Evolutionary conservation across 1,140 invertebrate species (phyloP), one percentile per base, ranked within the genome.

Genomic region (Liolophura sinensis): DNA sequence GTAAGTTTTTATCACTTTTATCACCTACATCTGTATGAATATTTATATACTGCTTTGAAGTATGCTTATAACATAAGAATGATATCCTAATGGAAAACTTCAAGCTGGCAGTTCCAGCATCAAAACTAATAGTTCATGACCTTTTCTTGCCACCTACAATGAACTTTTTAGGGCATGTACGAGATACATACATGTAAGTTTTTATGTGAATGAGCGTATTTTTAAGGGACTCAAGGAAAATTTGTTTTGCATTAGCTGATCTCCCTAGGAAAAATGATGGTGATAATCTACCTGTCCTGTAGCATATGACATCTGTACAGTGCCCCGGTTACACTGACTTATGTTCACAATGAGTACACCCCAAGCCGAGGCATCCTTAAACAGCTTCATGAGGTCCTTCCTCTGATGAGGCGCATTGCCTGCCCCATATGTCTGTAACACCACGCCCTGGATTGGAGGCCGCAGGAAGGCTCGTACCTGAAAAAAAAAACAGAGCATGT

Each of bases 271-370:
- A 50, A 31, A 18, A 47, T 62, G 31, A 40, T 40, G 31, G 9
- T 9, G 9, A 3, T 5, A 9, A 40, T 9, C 55, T 82, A 92
- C 91, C 84, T 88, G 86, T 67, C 93, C 95, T 51, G 94, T 91
- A 76, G 94, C 92, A 79, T 99, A 99, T 0, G 90, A 84, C 3
- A 85, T 70, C 0, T 87, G 86, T 15, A 97, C 95, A 20, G 89
- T 82, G 81, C 72, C 95, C 64, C 89, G 89, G 14, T 77, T 70
- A 76, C 97, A 98, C 80, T 98, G 96, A 0, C 95, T 96, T 51
- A 93, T 93, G 82, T 98, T 98, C 0, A 99, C 88, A 48, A 99
- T 90, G 15, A 99, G 90, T 0, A 97, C 88, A 0, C 94, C 96
- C 31, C 92, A 86, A 25, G 90, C 84, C 0, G 89, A 86, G 0